Conservation (phyloP, 1,140 invertebrate species). For the Lanistes nyassanus region DNA sequence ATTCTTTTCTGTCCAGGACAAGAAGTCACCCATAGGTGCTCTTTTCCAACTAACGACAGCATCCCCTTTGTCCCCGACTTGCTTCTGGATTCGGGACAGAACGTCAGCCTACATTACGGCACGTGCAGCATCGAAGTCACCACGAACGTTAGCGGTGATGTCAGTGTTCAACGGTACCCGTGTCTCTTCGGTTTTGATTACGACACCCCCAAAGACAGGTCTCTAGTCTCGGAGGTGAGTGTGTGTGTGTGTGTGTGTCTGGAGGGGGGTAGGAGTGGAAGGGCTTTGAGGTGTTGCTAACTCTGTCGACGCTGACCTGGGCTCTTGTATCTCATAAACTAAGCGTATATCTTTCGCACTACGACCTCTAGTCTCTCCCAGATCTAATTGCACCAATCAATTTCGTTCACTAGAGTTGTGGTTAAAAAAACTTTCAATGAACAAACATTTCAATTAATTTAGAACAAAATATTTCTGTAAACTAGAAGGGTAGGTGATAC, state of each 20-base stretch:
- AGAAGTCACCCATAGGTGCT: neutral
- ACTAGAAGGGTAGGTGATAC: too few relatives aligned
- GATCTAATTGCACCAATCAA: neutral
- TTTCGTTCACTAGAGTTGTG: neutral
- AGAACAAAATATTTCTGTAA: too few relatives aligned
- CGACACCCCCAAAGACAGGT: neutral
- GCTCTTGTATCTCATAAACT: neutral
- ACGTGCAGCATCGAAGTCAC: neutral
- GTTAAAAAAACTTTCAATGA: too few relatives aligned
- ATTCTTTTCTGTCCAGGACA: neutral
- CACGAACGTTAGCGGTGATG: neutral
- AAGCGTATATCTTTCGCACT: too few relatives aligned
- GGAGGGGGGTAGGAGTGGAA: too few relatives aligned
- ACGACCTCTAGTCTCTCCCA: neutral
- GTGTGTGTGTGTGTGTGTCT: too few relatives aligned
- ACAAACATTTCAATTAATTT: too few relatives aligned
- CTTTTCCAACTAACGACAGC: neutral
- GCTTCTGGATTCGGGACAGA: neutral
- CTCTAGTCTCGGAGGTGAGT: conserved; percentile 5
- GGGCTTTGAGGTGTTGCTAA: too few relatives aligned
- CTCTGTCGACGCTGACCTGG: neutral
- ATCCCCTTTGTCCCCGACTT: neutral
- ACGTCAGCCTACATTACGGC: neutral
- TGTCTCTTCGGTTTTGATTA: conserved; percentile 1
- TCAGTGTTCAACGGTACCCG: neutral